Percentiles rank a stretch among this genome's conserved stretches.
Conservation (phyloP, 2,888 invertebrate species). For the Sphaeridia pumilis region DNA sequence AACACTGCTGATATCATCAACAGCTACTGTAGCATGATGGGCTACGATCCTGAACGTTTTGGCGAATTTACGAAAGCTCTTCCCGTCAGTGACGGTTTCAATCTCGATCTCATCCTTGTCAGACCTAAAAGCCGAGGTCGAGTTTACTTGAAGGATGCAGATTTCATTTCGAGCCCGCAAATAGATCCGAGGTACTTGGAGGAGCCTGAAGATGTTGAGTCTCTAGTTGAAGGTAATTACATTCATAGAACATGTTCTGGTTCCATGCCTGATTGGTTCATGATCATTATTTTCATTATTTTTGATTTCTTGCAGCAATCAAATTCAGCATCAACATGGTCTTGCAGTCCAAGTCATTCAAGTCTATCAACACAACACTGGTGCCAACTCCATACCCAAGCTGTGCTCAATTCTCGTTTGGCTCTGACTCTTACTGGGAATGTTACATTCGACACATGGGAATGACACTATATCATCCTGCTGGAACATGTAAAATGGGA, state of each 20-base stretch:
- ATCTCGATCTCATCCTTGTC: constrained; percentile 13
- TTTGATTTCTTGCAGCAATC: no score
- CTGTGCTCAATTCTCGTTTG: constrained; percentile 8
- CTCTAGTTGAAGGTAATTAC: constrained; percentile 20
- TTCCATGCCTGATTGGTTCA: no score
- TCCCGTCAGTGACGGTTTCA: constrained; percentile 20
- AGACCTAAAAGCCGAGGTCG: constrained; percentile 20
- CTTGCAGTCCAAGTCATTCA: not conserved
- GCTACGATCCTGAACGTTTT: constrained; percentile 13
- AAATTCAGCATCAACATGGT: constrained; percentile 1
- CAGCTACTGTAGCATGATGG: constrained; percentile 12
- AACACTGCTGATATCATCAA: constrained; percentile 9
- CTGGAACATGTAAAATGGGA: constrained; percentile 13
- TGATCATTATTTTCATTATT: no score
- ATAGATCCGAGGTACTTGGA: constrained; percentile 28
- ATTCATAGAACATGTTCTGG: no score
- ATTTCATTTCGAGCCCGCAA: constrained; percentile 19
- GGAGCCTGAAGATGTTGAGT: constrained; percentile 18
- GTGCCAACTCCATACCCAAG: constrained; percentile 1
- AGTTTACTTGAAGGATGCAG: constrained; percentile 19
- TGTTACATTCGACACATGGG: constrained; percentile 12
- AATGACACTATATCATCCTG: constrained; percentile 13
- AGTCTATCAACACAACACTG: not conserved
- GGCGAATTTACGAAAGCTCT: constrained; percentile 10
- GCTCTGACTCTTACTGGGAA: constrained; percentile 10